A percentile compares a stretch with the other conserved stretches of the same genome.
Evolutionary conservation across 2,888 invertebrate species (phyloP).

Genomic region (Muscina levida): DNA sequence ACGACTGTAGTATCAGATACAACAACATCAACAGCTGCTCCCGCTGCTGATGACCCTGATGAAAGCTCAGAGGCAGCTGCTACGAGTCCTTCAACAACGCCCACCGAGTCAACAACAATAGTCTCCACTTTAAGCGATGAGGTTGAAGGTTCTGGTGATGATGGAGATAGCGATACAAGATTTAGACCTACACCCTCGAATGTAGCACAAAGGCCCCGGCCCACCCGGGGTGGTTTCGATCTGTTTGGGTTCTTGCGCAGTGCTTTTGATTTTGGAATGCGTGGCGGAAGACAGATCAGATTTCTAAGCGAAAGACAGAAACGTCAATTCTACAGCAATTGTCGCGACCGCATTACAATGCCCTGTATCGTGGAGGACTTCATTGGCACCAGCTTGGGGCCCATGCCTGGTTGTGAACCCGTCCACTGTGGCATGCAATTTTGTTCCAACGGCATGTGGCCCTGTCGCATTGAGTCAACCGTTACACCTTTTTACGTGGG

Average conservation of each 20-base stretch:
- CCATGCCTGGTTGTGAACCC: slow-evolving; percentile 84
- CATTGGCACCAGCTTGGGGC: slow-evolving; percentile 82
- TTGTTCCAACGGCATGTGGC: slow-evolving; percentile 82
- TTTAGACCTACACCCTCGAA: slow-evolving; percentile 59
- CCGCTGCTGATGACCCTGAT: slow-evolving; percentile 48
- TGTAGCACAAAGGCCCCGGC: slow-evolving; percentile 72
- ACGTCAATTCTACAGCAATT: slow-evolving; percentile 79
- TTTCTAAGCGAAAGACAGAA: slow-evolving; percentile 41
- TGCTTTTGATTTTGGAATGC: slow-evolving; percentile 72
- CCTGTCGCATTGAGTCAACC: slow-evolving; percentile 86
- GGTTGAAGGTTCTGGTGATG: slow-evolving; percentile 83
- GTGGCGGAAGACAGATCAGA: slow-evolving; percentile 62
- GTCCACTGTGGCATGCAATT: slow-evolving; percentile 89
- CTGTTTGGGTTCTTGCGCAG: slow-evolving; percentile 76
- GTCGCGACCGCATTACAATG: slow-evolving; percentile 88
- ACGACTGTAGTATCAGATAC: slow-evolving; percentile 2
- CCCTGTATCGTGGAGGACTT: slow-evolving; percentile 93
- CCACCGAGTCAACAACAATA: slow-evolving; percentile 50
- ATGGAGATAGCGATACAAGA: slow-evolving; percentile 69
- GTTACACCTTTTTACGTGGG: slow-evolving; percentile 89
- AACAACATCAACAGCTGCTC: slow-evolving; percentile 40
- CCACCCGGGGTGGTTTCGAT: slow-evolving; percentile 77
- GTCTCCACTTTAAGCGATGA: slow-evolving; percentile 73
- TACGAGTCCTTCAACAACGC: slow-evolving; percentile 52
- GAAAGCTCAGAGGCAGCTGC: slow-evolving; percentile 60